Conservation (phyloP, 2,888 invertebrate species). For the Cephus pygmeus region DNA sequence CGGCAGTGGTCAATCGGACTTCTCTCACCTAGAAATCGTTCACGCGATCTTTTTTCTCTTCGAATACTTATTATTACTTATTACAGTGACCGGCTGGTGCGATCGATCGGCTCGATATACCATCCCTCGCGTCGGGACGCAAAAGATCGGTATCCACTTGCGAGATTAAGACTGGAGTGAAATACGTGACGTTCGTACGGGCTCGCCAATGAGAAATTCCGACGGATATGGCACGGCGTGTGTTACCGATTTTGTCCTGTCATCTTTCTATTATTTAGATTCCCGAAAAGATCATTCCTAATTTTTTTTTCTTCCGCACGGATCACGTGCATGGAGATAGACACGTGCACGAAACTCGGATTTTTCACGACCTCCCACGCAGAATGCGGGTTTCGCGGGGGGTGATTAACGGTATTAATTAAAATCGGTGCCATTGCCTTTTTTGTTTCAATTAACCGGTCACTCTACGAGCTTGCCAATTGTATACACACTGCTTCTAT, state of each 20-base stretch:
- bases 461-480: neutral
- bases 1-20: slow-evolving; percentile 51
- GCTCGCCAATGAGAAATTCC: neutral
- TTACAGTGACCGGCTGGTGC: neutral
- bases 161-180: neutral
- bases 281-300: neutral
- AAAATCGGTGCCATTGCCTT: neutral
- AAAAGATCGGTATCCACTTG: neutral
- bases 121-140: neutral
- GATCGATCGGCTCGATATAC: neutral
- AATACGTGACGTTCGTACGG: neutral
- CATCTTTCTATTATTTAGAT: neutral
- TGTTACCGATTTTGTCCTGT: neutral
- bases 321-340: neutral
- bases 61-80: neutral
- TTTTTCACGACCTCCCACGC: neutral
- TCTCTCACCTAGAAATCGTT: slow-evolving; percentile 57
- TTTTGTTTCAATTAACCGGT: neutral
- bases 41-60: slow-evolving; percentile 45
- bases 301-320: neutral
- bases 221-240: neutral
- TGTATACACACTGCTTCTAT: neutral
- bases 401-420: too few species aligned
- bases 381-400: too few species aligned
- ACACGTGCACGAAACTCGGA: neutral